Evolutionary conservation across 2,888 invertebrate species (phyloP).

Genomic region (Ametastegia equiseti): DNA sequence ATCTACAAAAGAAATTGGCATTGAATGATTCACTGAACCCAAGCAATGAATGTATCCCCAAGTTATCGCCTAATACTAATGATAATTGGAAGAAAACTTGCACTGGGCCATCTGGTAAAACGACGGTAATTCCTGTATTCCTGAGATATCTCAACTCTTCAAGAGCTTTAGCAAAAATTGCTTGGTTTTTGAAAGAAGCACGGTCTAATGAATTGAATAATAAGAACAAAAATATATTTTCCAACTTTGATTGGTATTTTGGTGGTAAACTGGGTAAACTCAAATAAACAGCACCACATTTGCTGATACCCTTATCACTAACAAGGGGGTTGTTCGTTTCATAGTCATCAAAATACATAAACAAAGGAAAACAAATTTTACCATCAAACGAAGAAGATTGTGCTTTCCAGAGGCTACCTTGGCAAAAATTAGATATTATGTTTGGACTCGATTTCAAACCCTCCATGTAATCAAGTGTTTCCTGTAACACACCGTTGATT

Average conservation of each 20-base stretch:
- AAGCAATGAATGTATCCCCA: conserved; percentile 56
- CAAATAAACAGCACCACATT: too few relatives aligned
- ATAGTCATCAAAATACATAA: too few relatives aligned
- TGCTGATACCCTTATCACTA: too few relatives aligned
- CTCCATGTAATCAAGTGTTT: conserved; percentile 25
- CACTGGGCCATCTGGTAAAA: conserved; percentile 7
- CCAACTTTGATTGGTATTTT: too few relatives aligned
- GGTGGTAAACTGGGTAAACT: too few relatives aligned
- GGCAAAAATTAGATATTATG: conserved; percentile 8
- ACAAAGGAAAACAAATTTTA: too few relatives aligned
- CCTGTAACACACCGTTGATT: conserved; percentile 11
- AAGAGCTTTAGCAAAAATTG: conserved; percentile 52
- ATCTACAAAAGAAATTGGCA: conserved; percentile 56
- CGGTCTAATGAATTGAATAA: conserved; percentile 51
- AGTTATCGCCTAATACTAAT: conserved; percentile 58
- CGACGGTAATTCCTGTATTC: conserved; percentile 1
- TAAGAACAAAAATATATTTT: too few relatives aligned
- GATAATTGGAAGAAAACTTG: conserved; percentile 57
- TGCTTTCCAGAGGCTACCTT: too few relatives aligned
- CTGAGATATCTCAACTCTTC: conserved; percentile 51
- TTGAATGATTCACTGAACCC: conserved; percentile 56
- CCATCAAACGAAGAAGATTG: too few relatives aligned
- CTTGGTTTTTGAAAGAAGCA: conserved; percentile 46
- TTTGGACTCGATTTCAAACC: not conserved
- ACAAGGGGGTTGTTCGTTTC: too few relatives aligned